Conservation (phyloP, 1,140 invertebrate species). For the Saccostrea cuccullata region DNA sequence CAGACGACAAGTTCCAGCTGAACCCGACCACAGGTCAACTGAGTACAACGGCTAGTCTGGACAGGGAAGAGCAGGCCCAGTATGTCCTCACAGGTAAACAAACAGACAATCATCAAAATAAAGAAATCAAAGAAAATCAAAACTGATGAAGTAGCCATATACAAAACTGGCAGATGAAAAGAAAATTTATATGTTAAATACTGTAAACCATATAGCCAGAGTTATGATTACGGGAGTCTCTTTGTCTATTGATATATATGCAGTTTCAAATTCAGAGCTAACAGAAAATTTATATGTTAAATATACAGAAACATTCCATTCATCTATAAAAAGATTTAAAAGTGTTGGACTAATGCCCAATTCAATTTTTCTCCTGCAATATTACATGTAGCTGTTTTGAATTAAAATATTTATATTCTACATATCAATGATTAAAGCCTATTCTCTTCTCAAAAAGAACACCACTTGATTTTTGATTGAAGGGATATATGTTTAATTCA, state of each 20-base stretch:
- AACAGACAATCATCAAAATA: background rate
- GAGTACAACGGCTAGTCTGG: constrained; percentile 91
- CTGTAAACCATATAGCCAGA: no score
- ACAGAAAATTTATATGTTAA: no score
- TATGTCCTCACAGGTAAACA: constrained; percentile 72
- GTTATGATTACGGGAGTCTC: no score
- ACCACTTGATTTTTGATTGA: background rate
- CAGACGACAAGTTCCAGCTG: constrained; percentile 90
- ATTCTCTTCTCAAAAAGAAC: background rate
- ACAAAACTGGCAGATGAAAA: background rate
- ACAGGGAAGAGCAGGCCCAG: constrained; percentile 83
- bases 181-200: no score
- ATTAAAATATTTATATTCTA: background rate
- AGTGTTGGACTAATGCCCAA: background rate
- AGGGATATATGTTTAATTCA: constrained; percentile 5
- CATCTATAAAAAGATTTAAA: no score
- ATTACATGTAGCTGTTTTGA: background rate
- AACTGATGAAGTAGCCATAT: background rate
- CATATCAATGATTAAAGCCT: background rate
- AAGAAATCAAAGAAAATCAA: background rate
- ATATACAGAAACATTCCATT: background rate
- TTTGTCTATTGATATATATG: no score
- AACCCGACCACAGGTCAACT: constrained; percentile 92
- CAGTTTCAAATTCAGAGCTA: no score
- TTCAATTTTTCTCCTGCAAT: background rate